A percentile compares a stretch with the other conserved stretches of the same genome.
phyloP scores from a whole-genome alignment of 2,888 invertebrate genomes.

The Pseudanteris insignis region DNA sequence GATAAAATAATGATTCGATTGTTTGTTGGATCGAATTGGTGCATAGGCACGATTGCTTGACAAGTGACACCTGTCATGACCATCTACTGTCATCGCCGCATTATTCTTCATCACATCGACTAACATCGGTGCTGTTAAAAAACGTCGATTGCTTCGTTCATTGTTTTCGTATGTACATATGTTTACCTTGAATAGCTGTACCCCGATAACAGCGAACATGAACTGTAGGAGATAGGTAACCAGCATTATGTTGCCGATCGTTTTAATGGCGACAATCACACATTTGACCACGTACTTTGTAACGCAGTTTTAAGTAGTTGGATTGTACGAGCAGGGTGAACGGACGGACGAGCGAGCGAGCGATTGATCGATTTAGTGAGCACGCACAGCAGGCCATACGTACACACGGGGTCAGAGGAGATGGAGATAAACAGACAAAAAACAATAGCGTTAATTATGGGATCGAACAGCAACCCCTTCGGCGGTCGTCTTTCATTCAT shows the following conservation, averaged over 20 bases:
- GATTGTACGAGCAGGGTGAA: conserved; percentile 57
- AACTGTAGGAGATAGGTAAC: conserved; percentile 99
- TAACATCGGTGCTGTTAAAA: conserved; percentile 36
- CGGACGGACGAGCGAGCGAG: conserved; percentile 40
- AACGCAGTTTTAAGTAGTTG: conserved; percentile 55
- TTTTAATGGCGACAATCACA: conserved; percentile 98
- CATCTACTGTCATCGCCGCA: conserved; percentile 29
- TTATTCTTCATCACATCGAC: conserved; percentile 29
- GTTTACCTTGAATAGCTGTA: conserved; percentile 98
- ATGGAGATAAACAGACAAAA: conserved; percentile 62
- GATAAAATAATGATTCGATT: no score
- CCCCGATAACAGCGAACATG: conserved; percentile 99
- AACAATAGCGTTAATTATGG: conserved; percentile 60
- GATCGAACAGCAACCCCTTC: conserved; percentile 18
- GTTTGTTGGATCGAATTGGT: no score
- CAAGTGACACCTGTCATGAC: conserved; percentile 17
- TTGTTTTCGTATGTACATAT: conserved; percentile 39
- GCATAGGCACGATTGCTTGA: no score
- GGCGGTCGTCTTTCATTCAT: conserved; percentile 11
- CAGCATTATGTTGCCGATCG: conserved; percentile 99
- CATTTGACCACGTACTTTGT: conserved; percentile 98
- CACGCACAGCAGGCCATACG: conserved; percentile 59
- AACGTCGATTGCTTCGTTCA: conserved; percentile 41
- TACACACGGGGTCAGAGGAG: conserved; percentile 60
- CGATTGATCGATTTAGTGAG: conserved; percentile 43